phyloP scores from a whole-genome alignment of 2,113 vertebrate species.

The Gulo gulo region DNA sequence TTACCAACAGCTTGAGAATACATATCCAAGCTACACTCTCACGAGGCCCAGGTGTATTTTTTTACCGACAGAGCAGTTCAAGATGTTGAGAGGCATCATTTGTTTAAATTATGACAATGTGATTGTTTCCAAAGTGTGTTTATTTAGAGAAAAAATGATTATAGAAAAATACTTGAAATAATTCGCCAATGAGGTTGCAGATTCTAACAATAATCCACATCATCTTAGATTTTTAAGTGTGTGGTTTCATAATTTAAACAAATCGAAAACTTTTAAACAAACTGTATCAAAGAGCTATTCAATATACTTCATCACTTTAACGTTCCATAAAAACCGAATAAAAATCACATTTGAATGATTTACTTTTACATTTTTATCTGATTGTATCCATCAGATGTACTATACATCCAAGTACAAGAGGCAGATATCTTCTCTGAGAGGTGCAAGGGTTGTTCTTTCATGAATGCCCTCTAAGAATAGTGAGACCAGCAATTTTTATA shows the following conservation, averaged over 20 bases:
- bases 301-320: slow-evolving; percentile 63
- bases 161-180: slow-evolving; percentile 66
- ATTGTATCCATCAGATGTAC: slow-evolving; percentile 76
- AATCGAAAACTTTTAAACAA: slow-evolving; percentile 26
- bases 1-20: slow-evolving; percentile 38
- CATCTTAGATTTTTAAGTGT: slow-evolving; percentile 55
- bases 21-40: slow-evolving; percentile 28
- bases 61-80: slow-evolving; percentile 33
- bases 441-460: slow-evolving; percentile 64
- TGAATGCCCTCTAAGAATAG: slow-evolving; percentile 77
- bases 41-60: slow-evolving; percentile 41
- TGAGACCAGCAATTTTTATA: slow-evolving; percentile 77
- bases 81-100: slow-evolving; percentile 45
- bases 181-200: slow-evolving; percentile 46
- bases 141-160: slow-evolving; percentile 38
- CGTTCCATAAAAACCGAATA: slow-evolving; percentile 75
- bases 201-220: slow-evolving; percentile 53
- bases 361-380: slow-evolving; percentile 72
- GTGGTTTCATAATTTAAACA: slow-evolving; percentile 65
- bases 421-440: slow-evolving; percentile 76
- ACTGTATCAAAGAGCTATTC: slow-evolving; percentile 60
- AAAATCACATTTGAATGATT: slow-evolving; percentile 77
- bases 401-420: slow-evolving; percentile 79
- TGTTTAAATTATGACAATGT: slow-evolving; percentile 62
- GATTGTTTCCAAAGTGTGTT: slow-evolving; percentile 56